Percentiles rank a stretch among this genome's conserved stretches.
Evolutionary conservation across 2,888 invertebrate genomes (phyloP).

Genomic region (Luperina nickerlii): DNA sequence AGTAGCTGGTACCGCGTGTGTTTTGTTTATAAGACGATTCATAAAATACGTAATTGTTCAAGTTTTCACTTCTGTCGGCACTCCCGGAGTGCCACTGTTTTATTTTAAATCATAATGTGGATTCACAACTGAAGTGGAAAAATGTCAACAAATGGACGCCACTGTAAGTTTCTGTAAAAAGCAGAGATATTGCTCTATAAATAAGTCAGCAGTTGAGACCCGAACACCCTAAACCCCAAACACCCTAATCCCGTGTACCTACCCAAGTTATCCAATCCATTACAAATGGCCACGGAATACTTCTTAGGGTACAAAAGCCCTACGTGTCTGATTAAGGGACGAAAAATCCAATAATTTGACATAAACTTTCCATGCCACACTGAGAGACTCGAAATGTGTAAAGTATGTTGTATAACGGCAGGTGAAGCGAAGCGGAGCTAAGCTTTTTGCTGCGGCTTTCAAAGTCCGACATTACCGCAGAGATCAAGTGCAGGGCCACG

Average conservation of each 20-base stretch:
- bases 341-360: constrained; percentile 80
- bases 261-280: constrained; percentile 56
- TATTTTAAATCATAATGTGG: too few species aligned
- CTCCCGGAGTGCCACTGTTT: too few species aligned
- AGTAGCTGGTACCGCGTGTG: too few species aligned
- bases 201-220: constrained; percentile 36
- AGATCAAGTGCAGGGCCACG: too few species aligned
- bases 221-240: constrained; percentile 40
- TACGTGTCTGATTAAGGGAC: constrained; percentile 76
- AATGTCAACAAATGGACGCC: background rate
- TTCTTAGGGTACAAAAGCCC: constrained; percentile 68
- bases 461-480: background rate
- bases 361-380: constrained; percentile 74
- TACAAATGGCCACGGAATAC: constrained; percentile 67
- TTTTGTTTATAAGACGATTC: too few species aligned
- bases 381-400: constrained; percentile 57
- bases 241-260: constrained; percentile 50
- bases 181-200: constrained; percentile 26
- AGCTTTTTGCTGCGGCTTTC: background rate
- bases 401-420: constrained; percentile 23
- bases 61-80: too few species aligned
- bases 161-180: background rate
- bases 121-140: background rate
- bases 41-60: too few species aligned
- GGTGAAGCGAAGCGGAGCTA: constrained; percentile 23